Conservation (phyloP, 2,888 invertebrate species). For the Lycocerus yunnanus region DNA sequence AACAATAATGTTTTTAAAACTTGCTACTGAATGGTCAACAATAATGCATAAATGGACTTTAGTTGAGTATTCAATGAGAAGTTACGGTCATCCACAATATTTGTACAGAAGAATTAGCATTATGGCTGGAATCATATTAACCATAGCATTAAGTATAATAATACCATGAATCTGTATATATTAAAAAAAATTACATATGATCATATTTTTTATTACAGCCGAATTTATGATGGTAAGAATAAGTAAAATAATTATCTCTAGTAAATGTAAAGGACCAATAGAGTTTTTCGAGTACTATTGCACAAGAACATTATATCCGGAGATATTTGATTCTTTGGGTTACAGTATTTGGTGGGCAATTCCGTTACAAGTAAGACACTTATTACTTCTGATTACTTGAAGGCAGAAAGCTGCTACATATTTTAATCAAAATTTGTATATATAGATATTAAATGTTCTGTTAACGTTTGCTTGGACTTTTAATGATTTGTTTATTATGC, state of each 20-base stretch:
- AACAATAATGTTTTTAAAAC: constrained; percentile 58
- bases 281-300: neutral
- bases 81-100: constrained; percentile 40
- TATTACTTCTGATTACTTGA: neutral
- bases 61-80: constrained; percentile 49
- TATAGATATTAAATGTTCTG: neutral
- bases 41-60: constrained; percentile 53
- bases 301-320: neutral
- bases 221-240: neutral
- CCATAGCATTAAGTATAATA: constrained; percentile 48
- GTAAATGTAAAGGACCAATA: neutral
- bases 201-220: neutral
- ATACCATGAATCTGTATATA: neutral
- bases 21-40: constrained; percentile 57
- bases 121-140: constrained; percentile 48
- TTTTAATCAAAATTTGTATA: neutral
- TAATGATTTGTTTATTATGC: constrained; percentile 72
- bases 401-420: neutral
- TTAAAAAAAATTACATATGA: neutral
- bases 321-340: neutral
- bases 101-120: constrained; percentile 47
- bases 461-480: constrained; percentile 73
- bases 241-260: neutral
- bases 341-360: neutral
- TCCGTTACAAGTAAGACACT: neutral